phyloP scores from a whole-genome alignment of 2,888 invertebrate genomes.

The Callyntrura sp. region DNA sequence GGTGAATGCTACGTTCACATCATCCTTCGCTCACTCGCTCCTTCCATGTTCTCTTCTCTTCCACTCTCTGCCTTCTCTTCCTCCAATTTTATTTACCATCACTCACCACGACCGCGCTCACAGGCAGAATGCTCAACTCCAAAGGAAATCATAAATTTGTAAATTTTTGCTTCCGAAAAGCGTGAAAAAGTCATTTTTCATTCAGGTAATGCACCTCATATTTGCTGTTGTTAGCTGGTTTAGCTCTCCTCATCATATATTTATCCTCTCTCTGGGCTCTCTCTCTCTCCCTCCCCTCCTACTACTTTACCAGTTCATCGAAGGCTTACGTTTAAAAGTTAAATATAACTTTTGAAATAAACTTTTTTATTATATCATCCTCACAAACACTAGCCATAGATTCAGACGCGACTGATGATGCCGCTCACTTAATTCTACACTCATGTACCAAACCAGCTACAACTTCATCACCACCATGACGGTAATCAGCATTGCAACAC shows the following conservation, averaged over 20 bases:
- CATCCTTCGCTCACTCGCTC: constrained; percentile 10
- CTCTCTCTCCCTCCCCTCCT: neutral
- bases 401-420: neutral
- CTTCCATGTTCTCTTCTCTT: constrained; percentile 12
- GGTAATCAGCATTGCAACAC: constrained; percentile 44
- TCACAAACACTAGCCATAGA: neutral
- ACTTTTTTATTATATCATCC: neutral
- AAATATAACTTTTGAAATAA: constrained; percentile 34
- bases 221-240: constrained; percentile 32
- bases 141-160: constrained; percentile 84
- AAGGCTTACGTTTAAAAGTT: neutral
- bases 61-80: neutral
- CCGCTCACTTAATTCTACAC: constrained; percentile 6
- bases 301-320: neutral
- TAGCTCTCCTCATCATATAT: neutral
- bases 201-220: constrained; percentile 81
- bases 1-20: constrained; percentile 19
- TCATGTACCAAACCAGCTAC: neutral
- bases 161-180: constrained; percentile 84
- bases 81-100: constrained; percentile 27
- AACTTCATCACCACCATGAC: neutral
- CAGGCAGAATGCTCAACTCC: constrained; percentile 24
- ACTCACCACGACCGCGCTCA: constrained; percentile 8
- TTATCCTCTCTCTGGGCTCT: neutral
- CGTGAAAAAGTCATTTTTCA: constrained; percentile 84